Evolutionary conservation across 2,113 vertebrate genomes (phyloP).

Genomic region (Equus przewalskii): DNA sequence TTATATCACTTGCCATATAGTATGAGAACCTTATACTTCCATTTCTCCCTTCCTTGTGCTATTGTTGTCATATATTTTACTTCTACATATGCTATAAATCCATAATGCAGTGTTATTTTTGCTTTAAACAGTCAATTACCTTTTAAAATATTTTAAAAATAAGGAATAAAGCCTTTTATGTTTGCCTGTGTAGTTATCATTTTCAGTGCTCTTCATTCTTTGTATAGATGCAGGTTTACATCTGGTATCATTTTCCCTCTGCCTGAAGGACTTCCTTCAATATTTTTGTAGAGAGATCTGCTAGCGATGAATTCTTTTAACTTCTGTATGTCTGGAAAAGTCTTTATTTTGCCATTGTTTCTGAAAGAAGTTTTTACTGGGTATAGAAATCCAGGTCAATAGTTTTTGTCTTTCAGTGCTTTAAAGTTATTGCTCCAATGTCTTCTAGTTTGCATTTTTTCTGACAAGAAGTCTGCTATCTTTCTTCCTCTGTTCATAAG

Average conservation of each 20-base stretch:
- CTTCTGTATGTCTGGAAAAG: neutral
- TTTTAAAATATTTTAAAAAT: neutral
- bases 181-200: neutral
- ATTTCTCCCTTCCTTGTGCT: neutral
- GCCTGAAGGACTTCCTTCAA: neutral
- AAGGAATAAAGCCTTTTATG: neutral
- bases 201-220: neutral
- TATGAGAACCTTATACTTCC: neutral
- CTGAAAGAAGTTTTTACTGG: neutral
- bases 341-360: neutral
- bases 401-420: neutral
- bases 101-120: neutral
- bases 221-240: neutral
- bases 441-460: neutral
- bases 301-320: neutral
- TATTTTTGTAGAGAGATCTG: neutral
- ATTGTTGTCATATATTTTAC: neutral
- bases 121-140: neutral
- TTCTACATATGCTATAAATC: neutral
- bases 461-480: neutral
- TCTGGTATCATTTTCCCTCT: neutral
- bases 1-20: neutral
- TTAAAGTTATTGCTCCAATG: neutral
- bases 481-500: neutral
- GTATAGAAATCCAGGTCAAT: neutral